Percentiles rank a stretch among this genome's conserved stretches.
Conservation (phyloP, 2,797 vertebrate genomes). For the Kryptopterus vitreolus region DNA sequence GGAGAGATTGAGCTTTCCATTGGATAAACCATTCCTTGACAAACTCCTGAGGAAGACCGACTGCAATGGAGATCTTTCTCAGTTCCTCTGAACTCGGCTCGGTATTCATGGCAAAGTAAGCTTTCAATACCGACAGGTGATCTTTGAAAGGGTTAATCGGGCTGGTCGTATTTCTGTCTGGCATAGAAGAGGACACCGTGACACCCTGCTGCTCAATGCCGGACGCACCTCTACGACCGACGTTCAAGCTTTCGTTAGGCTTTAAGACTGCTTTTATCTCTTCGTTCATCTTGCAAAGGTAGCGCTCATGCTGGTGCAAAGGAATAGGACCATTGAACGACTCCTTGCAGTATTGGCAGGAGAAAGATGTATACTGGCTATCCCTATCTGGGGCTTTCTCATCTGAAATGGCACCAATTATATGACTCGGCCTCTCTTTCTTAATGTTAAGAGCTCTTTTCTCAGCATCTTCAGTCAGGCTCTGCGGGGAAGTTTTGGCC, state of each 20-base stretch:
- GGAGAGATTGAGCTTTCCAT: slow-evolving; percentile 86
- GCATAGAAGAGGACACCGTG: slow-evolving; percentile 82
- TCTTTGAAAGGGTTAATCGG: slow-evolving; percentile 89
- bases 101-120: slow-evolving; percentile 94
- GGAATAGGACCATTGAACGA: slow-evolving; percentile 93
- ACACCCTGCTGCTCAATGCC: slow-evolving; percentile 81
- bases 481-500: slow-evolving; percentile 91
- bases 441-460: slow-evolving; percentile 84
- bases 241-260: slow-evolving; percentile 81
- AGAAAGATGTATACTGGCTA: slow-evolving; percentile 83
- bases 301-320: slow-evolving; percentile 96
- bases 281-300: slow-evolving; percentile 97
- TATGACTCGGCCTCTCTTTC: slow-evolving; percentile 84
- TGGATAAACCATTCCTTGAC: slow-evolving; percentile 95
- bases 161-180: slow-evolving; percentile 83
- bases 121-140: slow-evolving; percentile 92
- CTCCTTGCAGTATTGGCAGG: slow-evolving; percentile 96
- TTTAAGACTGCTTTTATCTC: slow-evolving; percentile 95
- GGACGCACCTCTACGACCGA: slow-evolving; percentile 74
- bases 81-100: slow-evolving; percentile 95
- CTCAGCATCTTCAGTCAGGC: slow-evolving; percentile 86
- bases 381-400: slow-evolving; percentile 86
- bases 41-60: slow-evolving; percentile 95
- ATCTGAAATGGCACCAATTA: slow-evolving; percentile 79
- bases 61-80: slow-evolving; percentile 95